phyloP scores from a whole-genome alignment of 92 coral and sea anemone genomes.

The Palythoa grandiflora region DNA sequence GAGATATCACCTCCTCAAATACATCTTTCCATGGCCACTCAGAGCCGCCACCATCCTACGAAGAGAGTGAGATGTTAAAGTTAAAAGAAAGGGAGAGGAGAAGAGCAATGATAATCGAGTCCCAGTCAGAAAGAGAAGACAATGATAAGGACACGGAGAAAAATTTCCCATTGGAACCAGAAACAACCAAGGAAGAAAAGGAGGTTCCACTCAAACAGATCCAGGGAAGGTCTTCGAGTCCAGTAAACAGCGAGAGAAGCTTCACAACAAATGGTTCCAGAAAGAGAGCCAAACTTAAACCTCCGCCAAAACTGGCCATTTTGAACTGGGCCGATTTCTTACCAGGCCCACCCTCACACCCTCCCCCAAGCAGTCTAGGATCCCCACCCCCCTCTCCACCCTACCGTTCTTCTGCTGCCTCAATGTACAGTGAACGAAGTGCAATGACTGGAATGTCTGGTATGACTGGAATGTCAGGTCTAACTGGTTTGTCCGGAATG shows the following conservation, averaged over 20 bases:
- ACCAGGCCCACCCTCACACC: constrained; percentile 97
- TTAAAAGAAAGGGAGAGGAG: constrained; percentile 80
- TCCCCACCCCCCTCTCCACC: constrained; percentile 99
- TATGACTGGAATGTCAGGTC: constrained; percentile 86
- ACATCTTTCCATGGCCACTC: constrained; percentile 78
- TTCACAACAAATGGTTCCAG: constrained; percentile 84
- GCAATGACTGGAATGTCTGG: constrained; percentile 96
- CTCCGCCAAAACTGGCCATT: constrained; percentile 93
- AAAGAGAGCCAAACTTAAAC: constrained; percentile 86
- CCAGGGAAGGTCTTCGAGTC: constrained; percentile 56
- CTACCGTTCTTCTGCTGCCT: constrained; percentile 69
- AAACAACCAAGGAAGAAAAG: constrained; percentile 41
- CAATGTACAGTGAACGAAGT: constrained; percentile 84
- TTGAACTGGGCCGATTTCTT: constrained; percentile 98
- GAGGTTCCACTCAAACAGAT: constrained; percentile 24
- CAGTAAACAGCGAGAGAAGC: constrained; percentile 83
- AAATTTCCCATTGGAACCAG: constrained; percentile 40
- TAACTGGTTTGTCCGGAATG: constrained; percentile 85
- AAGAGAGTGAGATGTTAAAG: constrained; percentile 79
- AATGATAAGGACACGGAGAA: constrained; percentile 32
- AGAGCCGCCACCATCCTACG: constrained; percentile 91
- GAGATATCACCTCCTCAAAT: constrained; percentile 66
- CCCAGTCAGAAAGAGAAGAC: constrained; percentile 41
- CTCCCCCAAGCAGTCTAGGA: constrained; percentile 97
- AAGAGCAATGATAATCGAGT: constrained; percentile 39